Percentiles rank a stretch among this genome's conserved stretches.
phyloP scores from a whole-genome alignment of 2,797 vertebrate genomes.

The Coracias cyanogaster region DNA sequence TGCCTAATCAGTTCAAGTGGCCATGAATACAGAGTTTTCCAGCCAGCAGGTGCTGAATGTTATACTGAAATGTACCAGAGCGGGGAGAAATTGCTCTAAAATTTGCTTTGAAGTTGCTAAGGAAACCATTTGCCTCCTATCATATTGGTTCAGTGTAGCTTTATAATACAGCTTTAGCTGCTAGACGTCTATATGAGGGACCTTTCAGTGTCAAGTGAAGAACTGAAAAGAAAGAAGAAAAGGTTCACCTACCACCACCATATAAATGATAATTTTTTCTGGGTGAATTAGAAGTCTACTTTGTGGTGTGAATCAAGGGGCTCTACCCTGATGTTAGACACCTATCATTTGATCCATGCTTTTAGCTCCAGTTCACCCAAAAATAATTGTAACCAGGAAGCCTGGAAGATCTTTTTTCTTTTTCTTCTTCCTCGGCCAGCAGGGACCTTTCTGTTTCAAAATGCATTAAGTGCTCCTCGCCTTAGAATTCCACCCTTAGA shows the following conservation, averaged over 20 bases:
- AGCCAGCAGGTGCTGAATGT: not conserved
- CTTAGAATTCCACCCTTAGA: not conserved
- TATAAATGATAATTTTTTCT: not conserved
- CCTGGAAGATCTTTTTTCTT: not conserved
- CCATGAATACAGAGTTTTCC: not conserved
- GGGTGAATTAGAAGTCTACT: not conserved
- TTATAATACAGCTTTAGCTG: not conserved
- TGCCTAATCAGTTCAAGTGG: not conserved
- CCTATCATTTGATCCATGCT: not conserved
- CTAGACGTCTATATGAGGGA: not conserved
- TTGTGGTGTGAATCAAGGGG: not conserved
- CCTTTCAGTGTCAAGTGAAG: not conserved
- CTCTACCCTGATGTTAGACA: not conserved
- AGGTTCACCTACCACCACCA: not conserved
- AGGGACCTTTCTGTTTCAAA: not conserved
- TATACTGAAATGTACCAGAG: constrained; percentile 31
- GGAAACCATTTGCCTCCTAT: not conserved
- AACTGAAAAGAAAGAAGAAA: not conserved
- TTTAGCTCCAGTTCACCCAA: not conserved
- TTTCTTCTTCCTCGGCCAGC: not conserved
- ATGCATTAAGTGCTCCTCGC: not conserved
- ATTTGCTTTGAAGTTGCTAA: constrained; percentile 21
- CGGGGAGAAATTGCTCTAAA: constrained; percentile 55
- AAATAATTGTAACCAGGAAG: not conserved
- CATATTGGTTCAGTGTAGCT: not conserved